Conservation (phyloP, 53 echinoderm and acorn worm genomes). For the Crossaster papposus region DNA sequence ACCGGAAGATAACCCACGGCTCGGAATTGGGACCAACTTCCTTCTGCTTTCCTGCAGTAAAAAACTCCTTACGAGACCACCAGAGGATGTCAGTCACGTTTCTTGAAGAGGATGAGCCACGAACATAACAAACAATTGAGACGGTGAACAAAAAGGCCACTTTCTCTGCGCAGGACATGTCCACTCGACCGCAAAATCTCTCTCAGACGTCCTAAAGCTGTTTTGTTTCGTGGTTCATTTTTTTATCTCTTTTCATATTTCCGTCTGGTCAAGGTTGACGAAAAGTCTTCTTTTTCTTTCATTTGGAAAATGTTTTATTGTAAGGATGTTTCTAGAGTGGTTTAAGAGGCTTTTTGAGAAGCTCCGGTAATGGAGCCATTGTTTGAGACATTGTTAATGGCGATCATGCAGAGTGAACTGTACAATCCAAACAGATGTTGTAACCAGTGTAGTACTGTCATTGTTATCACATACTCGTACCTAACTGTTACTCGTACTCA, state of each 20-base stretch:
- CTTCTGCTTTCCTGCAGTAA: background rate
- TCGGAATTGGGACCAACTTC: background rate
- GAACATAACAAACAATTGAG: background rate
- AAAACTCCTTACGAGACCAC: background rate
- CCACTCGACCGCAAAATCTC: slow-evolving; percentile 12
- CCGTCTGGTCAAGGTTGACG: slow-evolving; percentile 35
- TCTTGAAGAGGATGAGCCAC: slow-evolving; percentile 2
- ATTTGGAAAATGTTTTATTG: background rate
- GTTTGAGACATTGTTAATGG: background rate
- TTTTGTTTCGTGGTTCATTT: slow-evolving; percentile 7
- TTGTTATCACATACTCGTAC: no score
- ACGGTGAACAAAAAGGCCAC: background rate
- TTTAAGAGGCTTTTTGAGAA: background rate
- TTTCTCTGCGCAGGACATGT: slow-evolving; percentile 6
- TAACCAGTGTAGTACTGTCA: no score
- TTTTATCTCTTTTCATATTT: background rate
- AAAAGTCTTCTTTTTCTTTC: background rate
- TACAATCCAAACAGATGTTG: no score
- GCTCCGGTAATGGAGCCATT: background rate
- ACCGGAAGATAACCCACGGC: background rate
- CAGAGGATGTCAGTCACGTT: background rate
- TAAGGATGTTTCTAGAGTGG: slow-evolving; percentile 8
- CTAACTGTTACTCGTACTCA: no score
- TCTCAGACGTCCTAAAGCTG: background rate
- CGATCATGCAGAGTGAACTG: background rate